Evolutionary conservation across 2,888 invertebrate species (phyloP).

Genomic region (Napeogenes sylphis): DNA sequence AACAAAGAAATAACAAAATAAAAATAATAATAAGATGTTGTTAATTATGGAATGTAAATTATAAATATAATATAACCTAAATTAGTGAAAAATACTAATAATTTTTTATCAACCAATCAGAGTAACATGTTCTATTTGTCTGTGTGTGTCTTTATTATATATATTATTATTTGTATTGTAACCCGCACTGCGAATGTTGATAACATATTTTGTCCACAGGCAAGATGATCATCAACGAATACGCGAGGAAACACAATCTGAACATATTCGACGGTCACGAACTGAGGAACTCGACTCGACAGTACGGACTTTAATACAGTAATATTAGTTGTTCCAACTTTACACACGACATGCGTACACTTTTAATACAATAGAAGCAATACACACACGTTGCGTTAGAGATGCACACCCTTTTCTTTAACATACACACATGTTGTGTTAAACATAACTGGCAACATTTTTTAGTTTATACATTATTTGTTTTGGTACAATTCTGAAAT

Average conservation of each 20-base stretch:
- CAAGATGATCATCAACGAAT: conserved; percentile 85
- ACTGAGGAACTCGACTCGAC: conserved; percentile 85
- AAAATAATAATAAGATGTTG: no score
- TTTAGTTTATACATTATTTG: no score
- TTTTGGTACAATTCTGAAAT: no score
- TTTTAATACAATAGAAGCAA: conserved; percentile 1
- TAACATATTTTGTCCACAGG: conserved; percentile 72
- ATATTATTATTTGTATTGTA: neutral
- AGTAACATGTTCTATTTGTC: no score
- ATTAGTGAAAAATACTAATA: no score
- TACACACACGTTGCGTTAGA: no score
- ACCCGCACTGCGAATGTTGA: conserved; percentile 45
- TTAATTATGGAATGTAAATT: no score
- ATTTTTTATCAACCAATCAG: no score
- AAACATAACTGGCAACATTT: neutral
- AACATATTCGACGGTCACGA: conserved; percentile 87
- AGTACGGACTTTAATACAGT: conserved; percentile 87
- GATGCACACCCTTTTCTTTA: no score
- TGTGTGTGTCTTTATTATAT: neutral
- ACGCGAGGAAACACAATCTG: conserved; percentile 84
- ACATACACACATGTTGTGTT: no score
- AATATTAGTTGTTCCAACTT: conserved; percentile 67
- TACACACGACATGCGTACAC: conserved; percentile 9
- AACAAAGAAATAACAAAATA: no score
- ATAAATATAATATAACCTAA: no score